These are phyloP conservation scores for Linyphia triangularis DNA, from an alignment of 2,888 invertebrate genomes.

Conservation along the genomic window DNA sequence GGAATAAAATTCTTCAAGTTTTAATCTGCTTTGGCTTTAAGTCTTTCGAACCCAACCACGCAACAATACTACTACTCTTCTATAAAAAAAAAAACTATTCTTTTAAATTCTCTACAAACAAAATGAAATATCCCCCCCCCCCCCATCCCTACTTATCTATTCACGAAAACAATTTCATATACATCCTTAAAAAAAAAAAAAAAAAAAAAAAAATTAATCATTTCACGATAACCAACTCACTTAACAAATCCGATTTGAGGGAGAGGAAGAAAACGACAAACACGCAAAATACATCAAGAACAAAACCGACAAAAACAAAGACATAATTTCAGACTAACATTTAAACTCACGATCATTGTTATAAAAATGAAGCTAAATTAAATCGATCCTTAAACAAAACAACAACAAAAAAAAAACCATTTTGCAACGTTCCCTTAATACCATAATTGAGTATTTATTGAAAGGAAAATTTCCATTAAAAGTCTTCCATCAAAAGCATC, in stretches of 20 bases:
- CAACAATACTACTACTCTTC: too few relatives aligned
- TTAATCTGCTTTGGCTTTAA: too few relatives aligned
- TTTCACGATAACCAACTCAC: neutral
- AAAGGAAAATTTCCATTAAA: constrained; percentile 63
- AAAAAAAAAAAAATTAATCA: neutral
- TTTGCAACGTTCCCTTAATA: constrained; percentile 40
- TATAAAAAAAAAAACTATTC: too few relatives aligned
- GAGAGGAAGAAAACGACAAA: neutral
- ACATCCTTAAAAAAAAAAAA: neutral
- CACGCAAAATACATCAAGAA: neutral
- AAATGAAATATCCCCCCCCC: neutral
- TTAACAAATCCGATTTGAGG: neutral
- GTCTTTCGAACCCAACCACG: too few relatives aligned
- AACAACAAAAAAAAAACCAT: too few relatives aligned
- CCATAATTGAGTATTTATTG: constrained; percentile 56
- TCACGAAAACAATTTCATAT: too few relatives aligned
- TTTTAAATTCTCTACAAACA: neutral
- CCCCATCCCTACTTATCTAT: neutral
- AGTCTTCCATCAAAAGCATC: neutral
- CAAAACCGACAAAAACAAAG: neutral
- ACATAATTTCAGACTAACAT: neutral
- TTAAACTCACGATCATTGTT: constrained; percentile 1
- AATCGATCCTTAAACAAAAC: neutral
- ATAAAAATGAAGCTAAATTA: constrained; percentile 17
- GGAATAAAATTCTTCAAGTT: too few relatives aligned